Percentiles rank a stretch among this genome's conserved stretches.
phyloP scores from a whole-genome alignment of 2,888 invertebrate genomes.

The Nephrotoma flavescens region DNA sequence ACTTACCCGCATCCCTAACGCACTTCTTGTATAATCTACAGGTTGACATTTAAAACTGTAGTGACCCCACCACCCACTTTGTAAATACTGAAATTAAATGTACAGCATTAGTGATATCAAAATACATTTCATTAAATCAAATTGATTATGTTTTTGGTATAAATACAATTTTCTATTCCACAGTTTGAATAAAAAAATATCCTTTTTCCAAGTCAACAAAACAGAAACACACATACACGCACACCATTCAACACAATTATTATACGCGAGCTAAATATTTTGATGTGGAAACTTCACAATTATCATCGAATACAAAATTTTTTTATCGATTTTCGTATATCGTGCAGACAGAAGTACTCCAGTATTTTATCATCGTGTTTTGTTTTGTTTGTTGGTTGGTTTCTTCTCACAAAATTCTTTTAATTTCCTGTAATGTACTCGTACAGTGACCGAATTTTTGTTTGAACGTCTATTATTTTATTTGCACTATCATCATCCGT shows the following conservation, averaged over 20 bases:
- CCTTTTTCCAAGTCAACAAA: not conserved
- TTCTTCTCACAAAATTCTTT: not conserved
- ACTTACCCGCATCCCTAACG: constrained; percentile 54
- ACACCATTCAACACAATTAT: not conserved
- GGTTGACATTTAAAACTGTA: constrained; percentile 78
- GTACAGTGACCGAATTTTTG: not conserved
- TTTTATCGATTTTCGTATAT: not conserved
- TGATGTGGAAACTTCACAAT: not conserved
- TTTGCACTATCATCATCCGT: not conserved
- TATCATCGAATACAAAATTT: not conserved
- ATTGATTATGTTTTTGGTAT: not conserved
- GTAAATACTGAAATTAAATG: constrained; percentile 36
- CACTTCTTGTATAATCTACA: constrained; percentile 65
- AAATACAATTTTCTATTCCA: too few relatives aligned
- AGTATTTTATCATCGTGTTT: not conserved
- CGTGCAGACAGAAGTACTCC: not conserved
- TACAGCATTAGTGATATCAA: not conserved
- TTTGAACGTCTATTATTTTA: not conserved
- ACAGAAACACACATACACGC: constrained; percentile 8
- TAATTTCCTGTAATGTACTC: not conserved
- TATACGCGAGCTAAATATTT: not conserved
- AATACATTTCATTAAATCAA: not conserved
- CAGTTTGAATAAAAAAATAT: too few relatives aligned
- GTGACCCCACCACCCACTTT: constrained; percentile 61
- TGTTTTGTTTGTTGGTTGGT: not conserved